Conservation (phyloP, 1,140 invertebrate species). For the Tenebrio molitor region DNA sequence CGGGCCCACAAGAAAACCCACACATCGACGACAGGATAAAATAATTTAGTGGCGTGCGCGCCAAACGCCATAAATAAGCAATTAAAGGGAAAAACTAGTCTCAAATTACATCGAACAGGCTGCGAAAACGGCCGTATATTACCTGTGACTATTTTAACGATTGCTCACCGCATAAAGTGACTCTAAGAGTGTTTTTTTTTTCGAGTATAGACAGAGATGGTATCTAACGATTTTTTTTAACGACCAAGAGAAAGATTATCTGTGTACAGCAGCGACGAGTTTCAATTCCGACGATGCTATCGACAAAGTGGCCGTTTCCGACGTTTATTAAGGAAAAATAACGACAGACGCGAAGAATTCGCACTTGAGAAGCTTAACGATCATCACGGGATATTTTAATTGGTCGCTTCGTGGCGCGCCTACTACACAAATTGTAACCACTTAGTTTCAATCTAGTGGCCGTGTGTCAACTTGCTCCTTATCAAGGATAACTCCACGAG, state of each 20-base stretch:
- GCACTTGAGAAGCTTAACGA: conserved; percentile 34
- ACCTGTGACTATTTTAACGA: conserved; percentile 48
- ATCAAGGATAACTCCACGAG: too few species aligned
- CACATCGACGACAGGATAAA: conserved; percentile 9
- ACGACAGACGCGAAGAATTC: conserved; percentile 32
- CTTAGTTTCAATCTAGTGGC: conserved; percentile 2
- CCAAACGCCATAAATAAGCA: conserved; percentile 50
- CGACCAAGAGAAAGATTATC: conserved; percentile 44
- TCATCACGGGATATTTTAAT: conserved; percentile 36
- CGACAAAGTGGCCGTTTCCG: conserved; percentile 39
- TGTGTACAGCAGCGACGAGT: conserved; percentile 31
- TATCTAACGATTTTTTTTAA: conserved; percentile 38
- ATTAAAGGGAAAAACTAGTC: conserved; percentile 52
- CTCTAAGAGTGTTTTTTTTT: conserved; percentile 5
- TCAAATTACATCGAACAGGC: conserved; percentile 47
- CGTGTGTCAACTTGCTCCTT: not conserved
- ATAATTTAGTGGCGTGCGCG: conserved; percentile 36
- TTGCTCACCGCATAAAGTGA: conserved; percentile 46
- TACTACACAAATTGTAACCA: conserved; percentile 27
- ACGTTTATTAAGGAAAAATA: conserved; percentile 41
- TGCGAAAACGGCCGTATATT: conserved; percentile 49
- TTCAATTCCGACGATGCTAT: conserved; percentile 37
- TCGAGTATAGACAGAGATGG: conserved; percentile 6
- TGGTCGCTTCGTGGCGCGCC: conserved; percentile 15
- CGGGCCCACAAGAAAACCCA: conserved; percentile 7